Percentiles rank a stretch among this genome's conserved stretches.
phyloP scores from a whole-genome alignment of 2,113 vertebrate species.

The Pontoporia blainvillei region DNA sequence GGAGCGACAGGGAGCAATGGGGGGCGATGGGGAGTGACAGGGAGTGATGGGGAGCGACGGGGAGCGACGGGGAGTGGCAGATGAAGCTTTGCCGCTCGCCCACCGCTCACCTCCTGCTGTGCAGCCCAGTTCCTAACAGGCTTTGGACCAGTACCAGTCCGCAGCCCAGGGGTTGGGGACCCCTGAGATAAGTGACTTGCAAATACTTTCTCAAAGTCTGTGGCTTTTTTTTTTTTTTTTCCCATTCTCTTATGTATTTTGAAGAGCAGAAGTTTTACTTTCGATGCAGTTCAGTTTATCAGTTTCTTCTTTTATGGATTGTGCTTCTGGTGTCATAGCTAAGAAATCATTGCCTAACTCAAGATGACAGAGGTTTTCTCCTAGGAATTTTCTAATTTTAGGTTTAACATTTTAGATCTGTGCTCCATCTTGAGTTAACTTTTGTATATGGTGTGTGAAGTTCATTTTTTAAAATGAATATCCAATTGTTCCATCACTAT shows the following conservation, averaged over 20 bases:
- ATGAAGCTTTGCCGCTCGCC: too few relatives aligned
- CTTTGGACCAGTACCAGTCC: too few relatives aligned
- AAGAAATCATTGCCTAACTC: neutral
- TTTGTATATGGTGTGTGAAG: neutral
- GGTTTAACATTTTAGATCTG: neutral
- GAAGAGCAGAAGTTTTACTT: neutral
- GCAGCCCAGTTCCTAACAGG: too few relatives aligned
- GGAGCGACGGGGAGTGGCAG: rapidly evolving
- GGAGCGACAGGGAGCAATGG: rapidly evolving
- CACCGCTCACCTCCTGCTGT: too few relatives aligned
- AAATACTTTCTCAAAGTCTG: neutral
- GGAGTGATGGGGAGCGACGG: too few relatives aligned
- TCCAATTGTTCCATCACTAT: neutral
- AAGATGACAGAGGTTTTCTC: neutral
- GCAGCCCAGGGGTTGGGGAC: too few relatives aligned
- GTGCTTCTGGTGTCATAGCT: neutral
- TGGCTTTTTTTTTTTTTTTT: neutral
- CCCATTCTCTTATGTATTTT: neutral
- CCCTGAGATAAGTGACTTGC: neutral
- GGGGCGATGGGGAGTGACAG: too few relatives aligned
- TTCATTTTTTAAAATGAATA: neutral
- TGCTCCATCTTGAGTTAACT: neutral
- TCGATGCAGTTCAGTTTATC: neutral
- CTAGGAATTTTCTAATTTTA: neutral
- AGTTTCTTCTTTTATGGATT: neutral